Evolutionary conservation across 2,113 vertebrate genomes (phyloP).

Genomic region (Tychaedon coryphoeus): DNA sequence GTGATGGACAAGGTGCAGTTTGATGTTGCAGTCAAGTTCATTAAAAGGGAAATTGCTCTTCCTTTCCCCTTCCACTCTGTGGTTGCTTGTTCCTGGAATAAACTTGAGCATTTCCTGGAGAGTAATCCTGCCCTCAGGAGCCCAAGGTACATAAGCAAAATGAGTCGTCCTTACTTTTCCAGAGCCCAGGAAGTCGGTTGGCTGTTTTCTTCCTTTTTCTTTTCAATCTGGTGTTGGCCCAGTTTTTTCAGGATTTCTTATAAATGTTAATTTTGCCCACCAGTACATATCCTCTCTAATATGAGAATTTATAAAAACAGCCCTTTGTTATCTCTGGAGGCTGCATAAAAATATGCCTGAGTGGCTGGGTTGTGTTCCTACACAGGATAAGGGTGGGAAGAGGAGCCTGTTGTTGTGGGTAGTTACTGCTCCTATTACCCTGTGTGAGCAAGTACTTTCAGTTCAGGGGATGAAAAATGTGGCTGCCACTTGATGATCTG

Average conservation of each 20-base stretch:
- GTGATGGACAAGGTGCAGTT: not conserved
- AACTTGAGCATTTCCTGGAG: not conserved
- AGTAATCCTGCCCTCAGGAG: not conserved
- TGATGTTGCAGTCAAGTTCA: not conserved
- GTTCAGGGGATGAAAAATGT: not conserved
- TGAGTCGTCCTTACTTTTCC: not conserved
- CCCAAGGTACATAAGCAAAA: not conserved
- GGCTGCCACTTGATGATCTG: not conserved
- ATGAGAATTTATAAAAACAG: not conserved
- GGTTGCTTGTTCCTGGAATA: not conserved
- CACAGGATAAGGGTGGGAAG: not conserved
- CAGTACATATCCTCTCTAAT: not conserved
- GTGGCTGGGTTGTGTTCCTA: not conserved
- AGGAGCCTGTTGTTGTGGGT: not conserved
- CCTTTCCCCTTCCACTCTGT: not conserved
- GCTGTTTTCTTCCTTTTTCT: not conserved
- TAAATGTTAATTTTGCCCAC: not conserved
- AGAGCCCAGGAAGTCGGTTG: not conserved
- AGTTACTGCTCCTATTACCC: not conserved
- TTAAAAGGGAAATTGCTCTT: not conserved
- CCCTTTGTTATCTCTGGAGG: not conserved
- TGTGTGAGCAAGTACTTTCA: not conserved
- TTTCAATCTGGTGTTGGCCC: not conserved
- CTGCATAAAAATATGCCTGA: not conserved
- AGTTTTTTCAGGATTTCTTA: not conserved